Base-by-base conservation (phyloP, 2,797 vertebrate genomes). In the Geotrypetes seraphini region DNA sequence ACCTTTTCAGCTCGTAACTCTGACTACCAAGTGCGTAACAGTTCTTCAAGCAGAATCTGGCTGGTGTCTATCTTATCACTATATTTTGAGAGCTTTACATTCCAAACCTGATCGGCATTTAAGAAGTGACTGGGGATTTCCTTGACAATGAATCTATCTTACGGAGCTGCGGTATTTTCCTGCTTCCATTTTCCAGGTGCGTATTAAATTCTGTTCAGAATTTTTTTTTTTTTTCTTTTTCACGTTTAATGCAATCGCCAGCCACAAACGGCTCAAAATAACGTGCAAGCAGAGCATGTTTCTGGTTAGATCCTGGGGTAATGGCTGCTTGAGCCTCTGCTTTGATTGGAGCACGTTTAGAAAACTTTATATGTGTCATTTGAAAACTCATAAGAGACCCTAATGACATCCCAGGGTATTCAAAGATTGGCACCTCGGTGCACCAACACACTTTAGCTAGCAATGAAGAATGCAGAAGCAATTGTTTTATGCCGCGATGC, bases 291-390 rank as follows among this genome's bases (percentile, higher is more conserved):
- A 58, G 35, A 51, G 62, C 43, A 52, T 57, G 13, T 62, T 45
- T 48, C 50, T 54, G n/a, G 63, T 47, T 26, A 54, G 60, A 49
- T 53, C 65, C 62, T 45, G 50, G 40, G 39, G 54, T 43, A 52
- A 66, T 55, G 36, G 50, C 44, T 53, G 56, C 57, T 67, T 68
- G 59, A 65, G 55, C 69, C 66, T 67, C 45, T 46, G 32, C 43
- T 65, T 72, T 60, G 57, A 66, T 49, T 61, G 52, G n/a, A 53
- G 54, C 53, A 53, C 59, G 68, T 73, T 71, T 60, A 60, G 48
- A 63, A 67, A 73, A 47, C 51, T 42, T 37, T 69, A 60, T 69
- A 67, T 63, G 66, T 68, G 59, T 54, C 66, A n/a, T n/a, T n/a
- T n/a, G n/a, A n/a, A n/a, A n/a, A n/a, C n/a, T n/a, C n/a, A n/a